Base-by-base conservation (phyloP, 2,113 vertebrate genomes). In the Chelonoidis abingdonii region DNA sequence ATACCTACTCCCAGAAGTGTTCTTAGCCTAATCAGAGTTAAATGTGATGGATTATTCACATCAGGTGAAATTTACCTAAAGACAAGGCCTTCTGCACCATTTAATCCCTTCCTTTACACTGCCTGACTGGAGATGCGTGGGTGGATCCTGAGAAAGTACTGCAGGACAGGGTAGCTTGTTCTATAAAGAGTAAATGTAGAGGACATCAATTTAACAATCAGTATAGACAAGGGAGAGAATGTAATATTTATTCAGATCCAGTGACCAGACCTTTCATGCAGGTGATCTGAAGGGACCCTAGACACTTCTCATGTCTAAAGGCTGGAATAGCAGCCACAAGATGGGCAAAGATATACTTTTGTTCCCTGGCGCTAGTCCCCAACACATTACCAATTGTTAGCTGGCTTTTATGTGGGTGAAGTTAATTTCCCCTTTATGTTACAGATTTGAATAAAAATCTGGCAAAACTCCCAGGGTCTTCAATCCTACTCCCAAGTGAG, bases 251-350 rank as follows among this genome's bases (percentile, higher is more conserved):
- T 56, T 50, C 44, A 90, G 80, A 62, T 85, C 96, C 89, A 78
- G 85, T 86, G 88, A 96, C 79, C 52, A 78, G 86, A 88, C 94
- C 91, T 92, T 92, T 91, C 94, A 95, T 86, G 84, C 62, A 94
- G 85, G 25, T 79, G 96, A 84, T 93, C 86, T 95, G 89, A 86
- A 78, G 41, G 87, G 62, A 90, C 96, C 96, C 80, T 88, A 94
- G 95, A 94, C 88, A 72, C 29, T 82, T 84, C 81, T 94, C 87
- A 95, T 96, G 90, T 72, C 88, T 96, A 59, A 6, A 78, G 24
- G 56, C 75, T 78, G 81, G 81, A 83, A 44, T 10, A 83, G 16
- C 65, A 72, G 17, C n/a, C n/a, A 72, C 17, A 38, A 21, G n/a
- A 35, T 69, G 16, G 35, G 35, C 62, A 69, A 69, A n/a, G 62